Evolutionary conservation across 2,113 vertebrate species (phyloP).

Genomic region (Neoarius graeffei): DNA sequence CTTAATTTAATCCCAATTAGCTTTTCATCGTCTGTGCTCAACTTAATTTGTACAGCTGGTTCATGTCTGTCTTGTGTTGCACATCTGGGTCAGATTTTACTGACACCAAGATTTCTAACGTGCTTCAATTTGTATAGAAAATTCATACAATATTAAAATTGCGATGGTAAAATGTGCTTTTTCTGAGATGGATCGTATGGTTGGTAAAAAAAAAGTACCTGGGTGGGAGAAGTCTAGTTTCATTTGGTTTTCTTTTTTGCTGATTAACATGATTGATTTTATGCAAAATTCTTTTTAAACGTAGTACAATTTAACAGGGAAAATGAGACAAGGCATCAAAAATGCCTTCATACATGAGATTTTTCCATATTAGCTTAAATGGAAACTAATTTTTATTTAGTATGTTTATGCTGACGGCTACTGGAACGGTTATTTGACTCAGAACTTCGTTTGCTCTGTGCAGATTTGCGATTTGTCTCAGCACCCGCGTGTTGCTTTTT

Average conservation of each 20-base stretch:
- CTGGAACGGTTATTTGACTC: slow-evolving; percentile 15
- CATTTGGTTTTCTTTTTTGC: neutral
- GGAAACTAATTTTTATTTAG: neutral
- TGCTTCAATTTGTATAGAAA: neutral
- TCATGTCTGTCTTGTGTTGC: neutral
- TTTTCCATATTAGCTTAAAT: neutral
- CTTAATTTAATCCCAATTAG: neutral
- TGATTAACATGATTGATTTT: neutral
- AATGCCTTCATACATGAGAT: neutral
- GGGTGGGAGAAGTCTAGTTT: neutral
- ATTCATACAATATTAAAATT: neutral
- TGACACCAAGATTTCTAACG: neutral
- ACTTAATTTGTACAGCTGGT: neutral
- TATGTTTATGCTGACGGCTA: neutral
- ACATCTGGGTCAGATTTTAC: neutral
- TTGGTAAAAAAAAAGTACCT: neutral
- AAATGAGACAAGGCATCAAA: too few species aligned
- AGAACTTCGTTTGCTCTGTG: slow-evolving; percentile 1
- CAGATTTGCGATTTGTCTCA: neutral
- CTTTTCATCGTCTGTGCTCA: neutral
- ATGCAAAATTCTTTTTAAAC: neutral
- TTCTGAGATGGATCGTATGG: neutral
- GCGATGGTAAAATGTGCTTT: neutral
- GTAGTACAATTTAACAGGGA: neutral
- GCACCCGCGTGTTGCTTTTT: slow-evolving; percentile 21